Percentiles rank a stretch among this genome's conserved stretches.
Evolutionary conservation across 2,797 vertebrate species (phyloP).

Genomic region (Smutsia gigantea): DNA sequence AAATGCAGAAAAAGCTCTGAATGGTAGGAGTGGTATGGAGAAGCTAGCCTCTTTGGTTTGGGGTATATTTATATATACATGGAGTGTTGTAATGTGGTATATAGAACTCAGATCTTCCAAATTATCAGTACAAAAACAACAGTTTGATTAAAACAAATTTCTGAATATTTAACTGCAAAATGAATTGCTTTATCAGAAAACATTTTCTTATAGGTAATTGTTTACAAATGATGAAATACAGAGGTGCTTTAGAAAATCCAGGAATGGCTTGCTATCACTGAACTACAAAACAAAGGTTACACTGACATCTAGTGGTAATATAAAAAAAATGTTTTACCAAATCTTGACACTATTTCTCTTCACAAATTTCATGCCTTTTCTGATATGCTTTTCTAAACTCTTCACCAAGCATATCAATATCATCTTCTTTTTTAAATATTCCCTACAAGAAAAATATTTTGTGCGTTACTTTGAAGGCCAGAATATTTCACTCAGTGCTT

Average conservation of each 20-base stretch:
- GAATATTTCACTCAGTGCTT: slow-evolving; percentile 45
- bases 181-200: slow-evolving; percentile 9
- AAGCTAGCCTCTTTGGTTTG: not conserved
- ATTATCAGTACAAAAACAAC: not conserved
- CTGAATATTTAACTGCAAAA: no score
- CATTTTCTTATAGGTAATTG: not conserved
- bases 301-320: slow-evolving; percentile 86
- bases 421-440: slow-evolving; percentile 90
- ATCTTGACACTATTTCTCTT: slow-evolving; percentile 80
- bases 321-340: slow-evolving; percentile 48
- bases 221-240: slow-evolving; percentile 36
- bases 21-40: not conserved
- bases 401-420: slow-evolving; percentile 93
- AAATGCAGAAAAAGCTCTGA: not conserved
- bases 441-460: slow-evolving; percentile 87
- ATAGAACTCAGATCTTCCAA: not conserved
- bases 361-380: slow-evolving; percentile 82
- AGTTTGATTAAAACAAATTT: not conserved
- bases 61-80: not conserved
- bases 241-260: slow-evolving; percentile 39
- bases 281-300: slow-evolving; percentile 56
- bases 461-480: slow-evolving; percentile 26
- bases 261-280: not conserved
- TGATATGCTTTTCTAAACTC: slow-evolving; percentile 91
- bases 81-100: not conserved